Conservation (phyloP, 2,888 invertebrate genomes). For the Ectemnius lituratus region DNA sequence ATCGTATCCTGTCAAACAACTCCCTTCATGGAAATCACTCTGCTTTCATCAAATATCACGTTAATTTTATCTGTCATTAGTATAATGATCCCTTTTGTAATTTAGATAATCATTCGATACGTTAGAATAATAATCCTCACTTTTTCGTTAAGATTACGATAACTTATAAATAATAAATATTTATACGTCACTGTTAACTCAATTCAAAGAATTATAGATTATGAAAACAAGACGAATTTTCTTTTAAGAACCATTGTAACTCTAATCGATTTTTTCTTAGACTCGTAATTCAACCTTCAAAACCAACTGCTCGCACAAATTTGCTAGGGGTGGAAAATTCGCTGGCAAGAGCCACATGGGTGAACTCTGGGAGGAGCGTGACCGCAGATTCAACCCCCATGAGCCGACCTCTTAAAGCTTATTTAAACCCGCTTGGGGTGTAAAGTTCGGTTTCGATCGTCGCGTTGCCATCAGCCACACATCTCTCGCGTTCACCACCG, state of each 20-base stretch:
- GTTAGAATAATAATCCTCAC: too few species aligned
- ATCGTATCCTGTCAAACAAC: neutral
- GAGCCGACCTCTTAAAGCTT: neutral
- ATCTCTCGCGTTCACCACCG: neutral
- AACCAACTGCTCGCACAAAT: conserved; percentile 4
- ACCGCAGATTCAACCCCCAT: conserved; percentile 6
- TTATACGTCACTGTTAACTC: too few species aligned
- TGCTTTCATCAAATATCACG: conserved; percentile 19
- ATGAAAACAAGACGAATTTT: too few species aligned
- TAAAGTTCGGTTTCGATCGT: neutral
- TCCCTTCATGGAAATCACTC: neutral
- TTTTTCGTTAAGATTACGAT: too few species aligned
- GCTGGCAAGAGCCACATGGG: too few species aligned
- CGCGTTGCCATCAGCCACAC: neutral
- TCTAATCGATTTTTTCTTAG: too few species aligned
- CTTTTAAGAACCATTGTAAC: too few species aligned
- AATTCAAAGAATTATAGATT: too few species aligned
- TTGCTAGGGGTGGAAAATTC: neutral
- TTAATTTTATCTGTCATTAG: conserved; percentile 16
- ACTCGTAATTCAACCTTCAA: neutral
- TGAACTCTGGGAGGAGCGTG: neutral
- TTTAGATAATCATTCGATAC: too few species aligned
- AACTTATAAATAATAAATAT: too few species aligned
- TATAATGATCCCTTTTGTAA: too few species aligned
- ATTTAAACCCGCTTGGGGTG: neutral